Evolutionary conservation across 1,140 invertebrate species (phyloP), one percentile per base, ranked within the genome.

Genomic region (Rhagoletis pomonella): DNA sequence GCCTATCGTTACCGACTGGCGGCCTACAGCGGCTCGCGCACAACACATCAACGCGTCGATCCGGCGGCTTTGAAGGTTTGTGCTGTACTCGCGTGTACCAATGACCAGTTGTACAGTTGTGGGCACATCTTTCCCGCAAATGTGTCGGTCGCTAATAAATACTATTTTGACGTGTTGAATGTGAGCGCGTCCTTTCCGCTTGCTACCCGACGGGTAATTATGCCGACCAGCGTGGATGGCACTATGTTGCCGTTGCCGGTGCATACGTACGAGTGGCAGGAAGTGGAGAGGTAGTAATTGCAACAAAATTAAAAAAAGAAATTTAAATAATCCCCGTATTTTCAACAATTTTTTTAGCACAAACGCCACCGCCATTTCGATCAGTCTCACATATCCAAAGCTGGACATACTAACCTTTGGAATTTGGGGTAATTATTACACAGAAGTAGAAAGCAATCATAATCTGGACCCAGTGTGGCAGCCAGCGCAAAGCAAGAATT

Each of bases 11-110:
- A 94, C 88, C 89, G 94, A 5, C 85, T 93, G 6, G 93, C 89
- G 17, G 93, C 90, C 29, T 94, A 94, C 87, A 91, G 90, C 64
- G 91, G 91, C 88, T 77, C 89, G 5, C 88, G 90, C 47, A 90
- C 90, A 1, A 88, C 87, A 0, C 64, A 90, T 12, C 89, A 92
- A 60, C 86, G 87, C 3, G 88, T 92, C n/a, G 92, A 90, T 39
- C 90, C 91, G 14, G 92, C 90, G 19, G 91, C 92, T 44, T 86
- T 93, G 55, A 92, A 93, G 86, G 85, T 93, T 5, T 94, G 94
- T 81, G 92, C 93, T 3, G 10, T 94, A 10, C 91, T 94, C 44
- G 89, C 93, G 81, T 94, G 94, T 86, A 87, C 89, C 39, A 58
- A 88, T 88, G 88, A 87, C 4, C 89, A 89, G 10, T 58, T 91